phyloP scores from a whole-genome alignment of 2,888 invertebrate genomes.

The Protodeltote pygarga region DNA sequence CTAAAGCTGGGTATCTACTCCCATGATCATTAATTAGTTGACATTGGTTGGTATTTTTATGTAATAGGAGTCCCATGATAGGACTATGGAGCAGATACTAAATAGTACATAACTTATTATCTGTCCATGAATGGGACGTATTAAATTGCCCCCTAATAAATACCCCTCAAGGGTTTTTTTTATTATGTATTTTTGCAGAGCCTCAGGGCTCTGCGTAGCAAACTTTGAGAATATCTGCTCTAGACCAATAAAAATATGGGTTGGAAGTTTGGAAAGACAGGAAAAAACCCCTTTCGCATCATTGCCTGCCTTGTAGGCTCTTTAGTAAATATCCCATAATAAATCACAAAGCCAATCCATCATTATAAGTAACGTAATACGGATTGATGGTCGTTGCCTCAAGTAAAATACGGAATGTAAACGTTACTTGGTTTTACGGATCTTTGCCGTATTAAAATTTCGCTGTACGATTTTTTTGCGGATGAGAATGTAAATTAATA shows the following conservation, averaged over 20 bases:
- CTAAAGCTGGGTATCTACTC: too few relatives aligned
- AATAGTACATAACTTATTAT: too few relatives aligned
- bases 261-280: not conserved
- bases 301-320: not conserved
- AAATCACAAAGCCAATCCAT: constrained; percentile 37
- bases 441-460: not conserved
- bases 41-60: too few relatives aligned
- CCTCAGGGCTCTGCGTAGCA: too few relatives aligned
- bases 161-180: too few relatives aligned
- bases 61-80: too few relatives aligned
- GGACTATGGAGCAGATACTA: too few relatives aligned
- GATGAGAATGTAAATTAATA: not conserved
- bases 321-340: constrained; percentile 33
- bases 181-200: too few relatives aligned
- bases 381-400: constrained; percentile 40
- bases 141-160: too few relatives aligned
- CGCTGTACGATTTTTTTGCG: not conserved
- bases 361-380: constrained; percentile 37
- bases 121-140: too few relatives aligned
- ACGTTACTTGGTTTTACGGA: constrained; percentile 3
- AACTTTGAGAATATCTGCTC: too few relatives aligned
- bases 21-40: too few relatives aligned
- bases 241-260: constrained; percentile 25
- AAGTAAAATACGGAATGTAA: constrained; percentile 12
- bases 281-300: constrained; percentile 2